phyloP scores from a whole-genome alignment of 2,113 vertebrate species.

The Rhombomys opimus region DNA sequence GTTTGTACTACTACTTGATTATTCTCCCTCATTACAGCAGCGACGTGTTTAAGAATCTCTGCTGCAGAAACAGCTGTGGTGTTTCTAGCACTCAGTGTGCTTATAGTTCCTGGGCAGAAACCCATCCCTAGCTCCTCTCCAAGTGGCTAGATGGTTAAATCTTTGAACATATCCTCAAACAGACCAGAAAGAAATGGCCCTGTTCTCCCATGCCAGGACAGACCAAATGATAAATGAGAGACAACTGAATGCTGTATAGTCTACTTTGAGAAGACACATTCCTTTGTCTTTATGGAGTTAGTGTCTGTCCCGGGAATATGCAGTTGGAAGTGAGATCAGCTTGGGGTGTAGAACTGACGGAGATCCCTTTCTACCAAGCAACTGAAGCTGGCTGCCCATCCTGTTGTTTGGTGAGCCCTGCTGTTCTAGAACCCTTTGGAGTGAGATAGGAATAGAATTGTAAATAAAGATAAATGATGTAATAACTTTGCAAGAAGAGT shows the following conservation, averaged over 20 bases:
- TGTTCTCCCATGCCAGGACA: fast-evolving
- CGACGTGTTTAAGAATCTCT: not conserved
- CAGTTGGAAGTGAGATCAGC: not conserved
- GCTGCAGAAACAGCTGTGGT: not conserved
- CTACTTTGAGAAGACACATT: not conserved
- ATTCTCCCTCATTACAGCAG: not conserved
- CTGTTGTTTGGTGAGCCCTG: not conserved
- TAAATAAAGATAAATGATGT: not conserved
- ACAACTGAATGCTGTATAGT: not conserved
- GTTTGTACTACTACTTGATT: not conserved
- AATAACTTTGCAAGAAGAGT: not conserved
- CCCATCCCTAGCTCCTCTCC: not conserved
- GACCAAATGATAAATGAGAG: not conserved
- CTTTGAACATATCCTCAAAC: not conserved
- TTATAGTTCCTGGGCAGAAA: not conserved
- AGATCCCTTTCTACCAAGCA: no score
- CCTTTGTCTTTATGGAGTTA: not conserved
- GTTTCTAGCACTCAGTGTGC: not conserved
- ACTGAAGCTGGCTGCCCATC: not conserved
- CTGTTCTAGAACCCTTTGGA: not conserved
- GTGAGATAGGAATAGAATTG: not conserved
- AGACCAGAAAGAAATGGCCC: not conserved
- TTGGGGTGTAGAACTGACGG: not conserved
- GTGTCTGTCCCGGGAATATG: fast-evolving
- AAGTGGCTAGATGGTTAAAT: not conserved